phyloP scores from a whole-genome alignment of 2,888 invertebrate genomes.

The Drosophila helvetica region DNA sequence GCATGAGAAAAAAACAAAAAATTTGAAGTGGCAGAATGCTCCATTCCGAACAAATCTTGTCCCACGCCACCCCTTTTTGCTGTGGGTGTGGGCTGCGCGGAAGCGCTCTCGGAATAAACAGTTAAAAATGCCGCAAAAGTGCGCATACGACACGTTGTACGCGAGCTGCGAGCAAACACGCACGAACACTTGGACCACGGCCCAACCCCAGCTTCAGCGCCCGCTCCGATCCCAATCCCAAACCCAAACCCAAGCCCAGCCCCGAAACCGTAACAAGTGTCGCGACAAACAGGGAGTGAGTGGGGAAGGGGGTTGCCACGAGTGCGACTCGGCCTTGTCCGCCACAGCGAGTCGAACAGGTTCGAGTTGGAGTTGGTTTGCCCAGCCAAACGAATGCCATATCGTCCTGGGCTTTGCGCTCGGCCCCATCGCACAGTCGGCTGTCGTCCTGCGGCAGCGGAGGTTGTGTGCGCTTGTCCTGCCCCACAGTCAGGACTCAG shows the following conservation, averaged over 20 bases:
- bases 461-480: conserved; percentile 71
- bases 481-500: conserved; percentile 26
- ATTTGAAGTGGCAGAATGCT: conserved; percentile 33
- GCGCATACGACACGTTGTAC: conserved; percentile 75
- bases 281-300: conserved; percentile 59
- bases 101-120: conserved; percentile 43
- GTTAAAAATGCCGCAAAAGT: conserved; percentile 65
- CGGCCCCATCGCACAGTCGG: conserved; percentile 70
- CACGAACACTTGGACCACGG: conserved; percentile 28
- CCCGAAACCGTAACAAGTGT: conserved; percentile 67
- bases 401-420: conserved; percentile 32
- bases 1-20: neutral
- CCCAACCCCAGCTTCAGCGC: conserved; percentile 10
- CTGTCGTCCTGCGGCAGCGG: conserved; percentile 75
- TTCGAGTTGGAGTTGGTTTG: conserved; percentile 41
- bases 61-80: conserved; percentile 1
- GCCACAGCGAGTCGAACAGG: conserved; percentile 56
- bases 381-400: conserved; percentile 19
- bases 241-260: conserved; percentile 3
- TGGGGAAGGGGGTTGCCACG: conserved; percentile 20
- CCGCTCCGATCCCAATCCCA: neutral
- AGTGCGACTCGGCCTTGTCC: conserved; percentile 33
- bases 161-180: conserved; percentile 41
- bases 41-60: conserved; percentile 23
- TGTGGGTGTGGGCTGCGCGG: conserved; percentile 2